These are phyloP conservation scores for Thymelicus acteon DNA, from an alignment of 2,888 invertebrate genomes.

Conservation along the genomic window DNA sequence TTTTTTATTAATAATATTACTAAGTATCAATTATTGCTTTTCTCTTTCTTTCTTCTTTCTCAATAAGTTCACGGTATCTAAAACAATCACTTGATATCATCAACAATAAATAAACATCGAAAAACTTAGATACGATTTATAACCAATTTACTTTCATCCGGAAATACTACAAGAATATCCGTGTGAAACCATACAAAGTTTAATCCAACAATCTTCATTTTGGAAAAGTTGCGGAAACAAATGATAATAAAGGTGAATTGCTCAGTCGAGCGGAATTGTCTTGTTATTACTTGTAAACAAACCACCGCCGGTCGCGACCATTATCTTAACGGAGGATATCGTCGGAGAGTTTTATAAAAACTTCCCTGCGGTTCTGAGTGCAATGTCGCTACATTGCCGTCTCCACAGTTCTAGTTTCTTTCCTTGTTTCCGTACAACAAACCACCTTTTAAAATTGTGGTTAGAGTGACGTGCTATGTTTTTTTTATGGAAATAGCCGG, in stretches of 20 bases:
- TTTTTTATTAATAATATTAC: too few species aligned
- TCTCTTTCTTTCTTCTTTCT: too few species aligned
- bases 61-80: too few species aligned
- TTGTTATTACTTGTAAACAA: conserved; percentile 16
- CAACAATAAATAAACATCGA: neutral
- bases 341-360: conserved; percentile 8
- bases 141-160: neutral
- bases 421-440: neutral
- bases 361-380: neutral
- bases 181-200: conserved; percentile 12
- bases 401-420: neutral
- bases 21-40: too few species aligned
- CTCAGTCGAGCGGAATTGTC: conserved; percentile 5
- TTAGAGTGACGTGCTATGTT: too few species aligned
- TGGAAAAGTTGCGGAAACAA: conserved; percentile 6
- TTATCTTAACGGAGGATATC: neutral
- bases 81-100: too few species aligned
- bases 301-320: neutral
- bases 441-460: too few species aligned
- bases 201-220: conserved; percentile 14
- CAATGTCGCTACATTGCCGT: neutral
- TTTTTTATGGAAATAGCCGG: too few species aligned
- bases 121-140: neutral
- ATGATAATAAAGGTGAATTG: conserved; percentile 15
- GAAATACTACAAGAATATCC: neutral